Evolutionary conservation across 2,113 vertebrate genomes (phyloP).

Genomic region (Ammodytes marinus): DNA sequence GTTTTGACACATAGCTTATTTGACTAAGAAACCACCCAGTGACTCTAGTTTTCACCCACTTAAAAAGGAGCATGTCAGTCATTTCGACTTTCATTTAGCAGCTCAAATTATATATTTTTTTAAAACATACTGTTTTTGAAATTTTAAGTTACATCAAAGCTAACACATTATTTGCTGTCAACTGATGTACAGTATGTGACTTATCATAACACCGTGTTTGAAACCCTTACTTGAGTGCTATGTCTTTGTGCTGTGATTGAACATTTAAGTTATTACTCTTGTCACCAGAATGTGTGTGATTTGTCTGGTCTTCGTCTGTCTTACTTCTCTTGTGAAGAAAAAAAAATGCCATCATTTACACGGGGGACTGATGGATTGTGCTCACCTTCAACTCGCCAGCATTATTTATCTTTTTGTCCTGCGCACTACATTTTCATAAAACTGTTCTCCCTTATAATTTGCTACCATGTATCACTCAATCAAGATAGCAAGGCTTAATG

Average conservation of each 20-base stretch:
- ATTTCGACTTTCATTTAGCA: slow-evolving; percentile 48
- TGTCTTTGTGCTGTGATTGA: slow-evolving; percentile 66
- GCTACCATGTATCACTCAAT: slow-evolving; percentile 68
- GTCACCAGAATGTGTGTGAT: slow-evolving; percentile 55
- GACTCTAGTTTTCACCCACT: slow-evolving; percentile 45
- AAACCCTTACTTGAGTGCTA: slow-evolving; percentile 60
- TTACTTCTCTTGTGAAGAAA: slow-evolving; percentile 33
- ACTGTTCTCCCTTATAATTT: slow-evolving; percentile 64
- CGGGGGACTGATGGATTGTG: slow-evolving; percentile 68
- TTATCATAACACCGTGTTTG: slow-evolving; percentile 62
- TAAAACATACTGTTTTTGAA: slow-evolving; percentile 33
- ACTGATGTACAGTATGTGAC: slow-evolving; percentile 45
- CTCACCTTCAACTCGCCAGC: slow-evolving; percentile 73
- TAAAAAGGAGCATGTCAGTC: slow-evolving; percentile 29
- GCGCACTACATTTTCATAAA: slow-evolving; percentile 68
- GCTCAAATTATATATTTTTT: neutral
- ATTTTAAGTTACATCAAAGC: slow-evolving; percentile 53
- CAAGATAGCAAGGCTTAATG: slow-evolving; percentile 67
- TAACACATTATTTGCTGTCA: slow-evolving; percentile 57
- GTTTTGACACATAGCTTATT: slow-evolving; percentile 62
- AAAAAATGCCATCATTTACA: slow-evolving; percentile 60
- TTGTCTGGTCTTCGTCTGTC: slow-evolving; percentile 60
- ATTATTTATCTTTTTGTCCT: slow-evolving; percentile 76
- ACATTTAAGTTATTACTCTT: slow-evolving; percentile 64
- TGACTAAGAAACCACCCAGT: slow-evolving; percentile 44